These are phyloP conservation scores for Cataglyphis hispanica DNA, from an alignment of 1,140 invertebrate genomes.

Conservation along the genomic window DNA sequence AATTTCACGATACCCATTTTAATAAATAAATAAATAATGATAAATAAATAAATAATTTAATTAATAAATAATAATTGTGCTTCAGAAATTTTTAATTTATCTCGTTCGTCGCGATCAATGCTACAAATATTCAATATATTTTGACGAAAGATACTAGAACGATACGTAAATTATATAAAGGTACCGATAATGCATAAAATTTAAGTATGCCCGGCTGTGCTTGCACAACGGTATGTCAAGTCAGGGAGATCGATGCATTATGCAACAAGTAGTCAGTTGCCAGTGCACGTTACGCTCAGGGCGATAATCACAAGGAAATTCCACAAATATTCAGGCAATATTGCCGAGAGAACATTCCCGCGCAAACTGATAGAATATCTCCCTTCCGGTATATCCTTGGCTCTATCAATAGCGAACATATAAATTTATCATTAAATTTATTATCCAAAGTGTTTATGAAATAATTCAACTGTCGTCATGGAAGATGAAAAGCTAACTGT, in stretches of 20 bases:
- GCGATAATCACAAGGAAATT: slow-evolving; percentile 34
- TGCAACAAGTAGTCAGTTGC: slow-evolving; percentile 77
- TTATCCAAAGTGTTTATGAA: background rate
- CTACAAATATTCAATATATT: background rate
- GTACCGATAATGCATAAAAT: background rate
- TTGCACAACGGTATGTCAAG: background rate
- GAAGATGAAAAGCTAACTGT: background rate
- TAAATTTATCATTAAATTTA: slow-evolving; percentile 28
- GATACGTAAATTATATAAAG: background rate
- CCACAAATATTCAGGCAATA: slow-evolving; percentile 34
- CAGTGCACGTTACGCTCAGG: background rate
- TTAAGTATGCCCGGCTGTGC: background rate
- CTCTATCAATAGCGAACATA: slow-evolving; percentile 3
- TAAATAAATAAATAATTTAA: too few relatives aligned
- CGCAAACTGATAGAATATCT: slow-evolving; percentile 1
- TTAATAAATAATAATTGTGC: background rate
- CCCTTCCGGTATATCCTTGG: background rate
- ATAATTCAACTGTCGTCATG: slow-evolving; percentile 2
- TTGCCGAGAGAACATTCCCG: background rate
- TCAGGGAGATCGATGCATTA: slow-evolving; percentile 73
- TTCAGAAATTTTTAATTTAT: background rate
- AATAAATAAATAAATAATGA: too few relatives aligned
- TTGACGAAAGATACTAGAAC: background rate
- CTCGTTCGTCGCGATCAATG: background rate
- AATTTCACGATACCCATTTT: background rate